phyloP scores from a whole-genome alignment of 2,888 invertebrate species.

The Prosopocoilus inquinatus region DNA sequence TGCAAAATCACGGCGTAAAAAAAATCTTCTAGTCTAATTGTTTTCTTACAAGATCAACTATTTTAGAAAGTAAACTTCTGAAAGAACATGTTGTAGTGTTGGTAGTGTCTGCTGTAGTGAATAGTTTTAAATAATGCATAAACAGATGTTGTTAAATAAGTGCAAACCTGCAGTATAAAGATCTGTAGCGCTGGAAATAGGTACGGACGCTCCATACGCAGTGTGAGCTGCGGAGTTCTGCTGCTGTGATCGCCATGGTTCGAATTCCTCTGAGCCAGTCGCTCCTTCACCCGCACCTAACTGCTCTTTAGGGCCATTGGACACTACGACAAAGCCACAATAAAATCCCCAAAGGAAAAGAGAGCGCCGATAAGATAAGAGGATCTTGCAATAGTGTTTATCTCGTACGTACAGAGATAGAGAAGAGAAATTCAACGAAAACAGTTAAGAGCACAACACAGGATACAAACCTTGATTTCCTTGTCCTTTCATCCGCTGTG shows the following conservation, averaged over 20 bases:
- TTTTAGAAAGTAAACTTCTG: no score
- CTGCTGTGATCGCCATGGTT: constrained; percentile 74
- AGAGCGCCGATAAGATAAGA: constrained; percentile 4
- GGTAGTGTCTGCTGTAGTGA: no score
- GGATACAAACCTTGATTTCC: constrained; percentile 69
- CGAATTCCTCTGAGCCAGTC: constrained; percentile 60
- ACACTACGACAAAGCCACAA: constrained; percentile 51
- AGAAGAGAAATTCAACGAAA: neutral
- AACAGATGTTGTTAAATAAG: neutral
- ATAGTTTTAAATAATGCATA: no score
- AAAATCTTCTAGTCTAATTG: no score
- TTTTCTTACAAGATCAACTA: no score
- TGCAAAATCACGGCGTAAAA: no score
- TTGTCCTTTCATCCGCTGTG: constrained; percentile 83
- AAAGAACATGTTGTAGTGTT: no score
- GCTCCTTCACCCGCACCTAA: constrained; percentile 67
- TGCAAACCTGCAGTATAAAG: constrained; percentile 62
- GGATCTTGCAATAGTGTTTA: neutral
- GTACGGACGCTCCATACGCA: constrained; percentile 51
- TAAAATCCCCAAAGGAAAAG: neutral
- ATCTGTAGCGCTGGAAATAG: constrained; percentile 70
- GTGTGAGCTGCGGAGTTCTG: constrained; percentile 56
- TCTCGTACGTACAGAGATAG: constrained; percentile 2
- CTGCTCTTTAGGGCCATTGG: constrained; percentile 78
- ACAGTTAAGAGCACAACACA: no score